Percentiles rank a stretch among this genome's conserved stretches.
phyloP scores from a whole-genome alignment of 2,113 vertebrate genomes.

The Scatophagus argus region DNA sequence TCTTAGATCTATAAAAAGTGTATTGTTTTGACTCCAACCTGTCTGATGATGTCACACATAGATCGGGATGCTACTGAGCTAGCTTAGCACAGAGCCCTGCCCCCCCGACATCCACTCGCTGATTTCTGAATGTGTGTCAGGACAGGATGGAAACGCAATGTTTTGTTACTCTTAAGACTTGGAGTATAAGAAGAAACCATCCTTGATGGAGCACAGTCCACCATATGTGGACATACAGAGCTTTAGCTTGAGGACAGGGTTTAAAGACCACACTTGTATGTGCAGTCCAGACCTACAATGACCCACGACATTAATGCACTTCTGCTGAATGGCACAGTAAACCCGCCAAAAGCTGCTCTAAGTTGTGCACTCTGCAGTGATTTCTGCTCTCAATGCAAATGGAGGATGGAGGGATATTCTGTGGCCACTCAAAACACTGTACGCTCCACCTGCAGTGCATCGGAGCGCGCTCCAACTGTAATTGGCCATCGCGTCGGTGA shows the following conservation, averaged over 20 bases:
- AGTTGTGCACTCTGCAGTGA: constrained; percentile 15
- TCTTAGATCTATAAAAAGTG: too few species aligned
- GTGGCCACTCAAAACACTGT: constrained; percentile 41
- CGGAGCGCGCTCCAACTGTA: constrained; percentile 73
- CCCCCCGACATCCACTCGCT: too few species aligned
- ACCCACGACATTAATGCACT: constrained; percentile 2
- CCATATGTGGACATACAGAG: background rate
- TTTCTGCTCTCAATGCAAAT: constrained; percentile 69
- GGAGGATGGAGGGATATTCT: constrained; percentile 53
- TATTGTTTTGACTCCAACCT: too few species aligned
- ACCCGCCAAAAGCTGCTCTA: constrained; percentile 32
- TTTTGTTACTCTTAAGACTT: constrained; percentile 23
- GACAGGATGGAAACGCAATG: background rate
- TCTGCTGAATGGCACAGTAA: constrained; percentile 24
- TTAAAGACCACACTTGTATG: background rate
- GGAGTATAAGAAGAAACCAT: constrained; percentile 22
- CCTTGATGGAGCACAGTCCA: background rate
- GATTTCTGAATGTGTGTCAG: background rate
- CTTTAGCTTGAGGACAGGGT: background rate
- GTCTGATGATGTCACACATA: too few species aligned
- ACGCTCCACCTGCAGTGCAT: constrained; percentile 73
- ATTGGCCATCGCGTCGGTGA: constrained; percentile 78
- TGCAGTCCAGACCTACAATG: background rate
- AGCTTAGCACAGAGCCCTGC: background rate
- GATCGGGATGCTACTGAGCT: background rate